Conservation (phyloP, 2,797 vertebrate species). For the Hapalemur alaotrensis region DNA sequence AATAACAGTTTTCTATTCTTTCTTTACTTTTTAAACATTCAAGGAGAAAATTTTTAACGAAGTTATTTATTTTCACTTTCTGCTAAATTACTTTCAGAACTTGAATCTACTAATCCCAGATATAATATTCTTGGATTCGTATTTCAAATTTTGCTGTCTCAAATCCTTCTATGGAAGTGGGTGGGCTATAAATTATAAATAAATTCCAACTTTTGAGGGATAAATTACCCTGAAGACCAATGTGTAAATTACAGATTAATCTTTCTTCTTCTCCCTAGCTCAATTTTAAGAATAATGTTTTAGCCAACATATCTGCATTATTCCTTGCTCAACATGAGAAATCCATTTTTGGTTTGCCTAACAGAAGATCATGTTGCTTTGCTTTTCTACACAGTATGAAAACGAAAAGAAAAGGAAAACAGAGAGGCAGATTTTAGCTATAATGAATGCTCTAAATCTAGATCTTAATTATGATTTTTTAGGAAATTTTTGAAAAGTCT, state of each 20-base stretch:
- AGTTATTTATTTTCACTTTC: conserved; percentile 69
- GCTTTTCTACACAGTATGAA: conserved; percentile 5
- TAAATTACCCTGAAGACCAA: conserved; percentile 53
- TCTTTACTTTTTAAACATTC: conserved; percentile 47
- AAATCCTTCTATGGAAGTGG: conserved; percentile 43
- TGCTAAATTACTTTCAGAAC: conserved; percentile 59
- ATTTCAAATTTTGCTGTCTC: conserved; percentile 24
- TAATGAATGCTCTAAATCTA: conserved; percentile 24
- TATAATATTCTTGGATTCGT: conserved; percentile 60
- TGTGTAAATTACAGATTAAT: conserved; percentile 69
- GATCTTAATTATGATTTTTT: conserved; percentile 25
- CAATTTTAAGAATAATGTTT: conserved; percentile 32
- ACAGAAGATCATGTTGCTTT: conserved; percentile 40
- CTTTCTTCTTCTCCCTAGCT: conserved; percentile 20
- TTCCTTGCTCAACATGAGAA: conserved; percentile 44
- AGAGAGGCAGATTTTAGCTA: not conserved
- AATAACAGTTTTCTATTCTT: conserved; percentile 16
- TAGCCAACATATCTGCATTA: conserved; percentile 26
- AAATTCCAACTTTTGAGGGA: conserved; percentile 61
- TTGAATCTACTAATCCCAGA: conserved; percentile 37
- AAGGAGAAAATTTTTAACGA: conserved; percentile 38
- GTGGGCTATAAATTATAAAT: conserved; percentile 63
- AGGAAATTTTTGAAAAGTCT: not conserved
- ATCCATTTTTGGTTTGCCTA: conserved; percentile 32
- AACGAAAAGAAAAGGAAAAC: conserved; percentile 36